Conservation (phyloP, 2,797 vertebrate genomes). For the Tarsius wallacei region DNA sequence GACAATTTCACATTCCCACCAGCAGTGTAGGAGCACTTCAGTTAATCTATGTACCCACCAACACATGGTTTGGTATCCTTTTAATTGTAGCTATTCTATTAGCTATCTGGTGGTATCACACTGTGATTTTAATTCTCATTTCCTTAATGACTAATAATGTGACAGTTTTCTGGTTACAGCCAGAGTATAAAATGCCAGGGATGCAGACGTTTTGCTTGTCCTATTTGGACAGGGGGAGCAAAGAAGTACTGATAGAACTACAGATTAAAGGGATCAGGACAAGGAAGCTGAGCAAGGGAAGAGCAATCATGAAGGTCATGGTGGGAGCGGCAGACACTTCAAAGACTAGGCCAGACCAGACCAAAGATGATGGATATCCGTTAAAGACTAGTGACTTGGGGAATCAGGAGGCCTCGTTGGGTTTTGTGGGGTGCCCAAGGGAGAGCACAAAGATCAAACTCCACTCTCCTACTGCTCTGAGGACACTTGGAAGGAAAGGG, state of each 20-base stretch:
- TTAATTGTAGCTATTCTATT: conserved; percentile 14
- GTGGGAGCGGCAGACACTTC: background rate
- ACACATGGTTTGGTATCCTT: background rate
- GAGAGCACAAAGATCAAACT: background rate
- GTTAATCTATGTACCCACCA: background rate
- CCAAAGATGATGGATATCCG: background rate
- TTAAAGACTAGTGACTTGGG: background rate
- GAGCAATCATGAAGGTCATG: background rate
- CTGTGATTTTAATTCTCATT: conserved; percentile 43
- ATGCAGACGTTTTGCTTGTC: background rate
- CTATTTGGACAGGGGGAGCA: background rate
- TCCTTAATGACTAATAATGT: background rate
- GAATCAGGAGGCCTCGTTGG: background rate
- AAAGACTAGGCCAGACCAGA: background rate
- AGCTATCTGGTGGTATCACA: background rate
- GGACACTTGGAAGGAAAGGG: background rate
- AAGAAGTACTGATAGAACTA: background rate
- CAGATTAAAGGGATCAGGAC: background rate
- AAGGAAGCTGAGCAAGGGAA: background rate
- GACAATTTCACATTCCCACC: background rate
- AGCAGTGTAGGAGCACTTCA: background rate
- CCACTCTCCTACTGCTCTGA: background rate
- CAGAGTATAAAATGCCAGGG: background rate
- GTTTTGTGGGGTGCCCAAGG: no score
- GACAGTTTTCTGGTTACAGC: background rate